Conservation (phyloP, 2,888 invertebrate genomes). For the Cerceris ruficornis region DNA sequence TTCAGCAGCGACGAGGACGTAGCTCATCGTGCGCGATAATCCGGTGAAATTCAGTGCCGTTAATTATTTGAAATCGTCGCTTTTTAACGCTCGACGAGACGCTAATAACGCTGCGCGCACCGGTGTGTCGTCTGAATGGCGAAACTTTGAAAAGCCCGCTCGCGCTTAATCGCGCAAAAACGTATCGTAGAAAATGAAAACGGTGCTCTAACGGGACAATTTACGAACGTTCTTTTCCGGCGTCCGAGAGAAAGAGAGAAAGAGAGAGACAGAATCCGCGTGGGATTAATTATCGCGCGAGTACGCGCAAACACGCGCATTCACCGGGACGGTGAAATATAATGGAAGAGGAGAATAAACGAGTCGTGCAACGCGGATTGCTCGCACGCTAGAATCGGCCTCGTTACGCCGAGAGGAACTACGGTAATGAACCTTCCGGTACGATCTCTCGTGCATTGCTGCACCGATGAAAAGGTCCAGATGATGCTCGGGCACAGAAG, state of each 20-base stretch:
- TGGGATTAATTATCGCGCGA: conserved; percentile 43
- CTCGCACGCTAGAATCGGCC: background rate
- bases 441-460: conserved; percentile 19
- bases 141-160: too few species aligned
- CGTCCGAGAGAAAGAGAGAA: conserved; percentile 1
- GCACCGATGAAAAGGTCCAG: conserved; percentile 30
- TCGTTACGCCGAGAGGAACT: conserved; percentile 23
- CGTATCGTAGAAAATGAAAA: too few species aligned
- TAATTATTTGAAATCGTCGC: too few species aligned
- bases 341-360: conserved; percentile 26
- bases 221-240: background rate
- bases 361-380: conserved; percentile 20
- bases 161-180: too few species aligned
- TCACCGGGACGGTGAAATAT: conserved; percentile 1
- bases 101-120: too few species aligned
- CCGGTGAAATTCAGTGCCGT: too few species aligned
- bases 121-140: too few species aligned
- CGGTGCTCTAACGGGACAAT: too few species aligned
- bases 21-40: too few species aligned
- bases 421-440: conserved; percentile 32
- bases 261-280: background rate
- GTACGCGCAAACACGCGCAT: conserved; percentile 7
- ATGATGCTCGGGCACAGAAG: background rate
- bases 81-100: too few species aligned
- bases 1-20: too few species aligned